Percentiles rank a stretch among this genome's conserved stretches.
phyloP scores from a whole-genome alignment of 2,888 invertebrate species.

The Macropis europaea region DNA sequence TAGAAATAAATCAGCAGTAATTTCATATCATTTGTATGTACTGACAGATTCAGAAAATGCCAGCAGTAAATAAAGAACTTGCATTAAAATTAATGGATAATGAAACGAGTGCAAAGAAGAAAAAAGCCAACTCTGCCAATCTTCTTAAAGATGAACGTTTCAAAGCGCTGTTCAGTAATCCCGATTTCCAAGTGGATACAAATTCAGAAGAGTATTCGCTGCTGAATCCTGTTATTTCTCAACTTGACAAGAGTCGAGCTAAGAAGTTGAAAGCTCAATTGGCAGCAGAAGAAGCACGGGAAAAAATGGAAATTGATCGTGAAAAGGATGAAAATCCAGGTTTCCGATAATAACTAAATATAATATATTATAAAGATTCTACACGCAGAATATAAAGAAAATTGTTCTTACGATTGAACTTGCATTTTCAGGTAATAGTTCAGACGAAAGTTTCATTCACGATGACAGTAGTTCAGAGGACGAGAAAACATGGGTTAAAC shows the following conservation, averaged over 20 bases:
- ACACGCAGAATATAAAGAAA: not conserved
- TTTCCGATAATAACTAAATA: not conserved
- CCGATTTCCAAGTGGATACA: slow-evolving; percentile 95
- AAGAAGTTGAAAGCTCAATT: slow-evolving; percentile 82
- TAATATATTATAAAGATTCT: not conserved
- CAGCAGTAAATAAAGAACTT: slow-evolving; percentile 93
- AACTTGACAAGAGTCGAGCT: slow-evolving; percentile 84
- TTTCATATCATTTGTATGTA: not conserved
- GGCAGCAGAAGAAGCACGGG: slow-evolving; percentile 69
- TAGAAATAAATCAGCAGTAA: not conserved
- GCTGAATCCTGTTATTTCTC: slow-evolving; percentile 93
- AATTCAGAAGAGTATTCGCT: slow-evolving; percentile 92
- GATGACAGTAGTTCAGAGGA: slow-evolving; percentile 87
- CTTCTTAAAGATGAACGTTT: slow-evolving; percentile 94
- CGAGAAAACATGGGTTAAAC: slow-evolving; percentile 89
- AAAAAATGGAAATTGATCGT: slow-evolving; percentile 67
- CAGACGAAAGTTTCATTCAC: slow-evolving; percentile 74
- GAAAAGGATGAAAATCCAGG: slow-evolving; percentile 79
- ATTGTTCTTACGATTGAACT: not conserved
- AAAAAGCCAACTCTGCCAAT: slow-evolving; percentile 81
- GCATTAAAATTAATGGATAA: slow-evolving; percentile 91
- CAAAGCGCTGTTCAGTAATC: slow-evolving; percentile 93
- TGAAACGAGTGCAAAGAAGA: slow-evolving; percentile 82
- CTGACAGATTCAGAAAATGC: slow-evolving; percentile 85
- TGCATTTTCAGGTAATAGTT: slow-evolving; percentile 62